Evolutionary conservation across 1,140 invertebrate genomes (phyloP).

Genomic region (Harpegnathos saltator): DNA sequence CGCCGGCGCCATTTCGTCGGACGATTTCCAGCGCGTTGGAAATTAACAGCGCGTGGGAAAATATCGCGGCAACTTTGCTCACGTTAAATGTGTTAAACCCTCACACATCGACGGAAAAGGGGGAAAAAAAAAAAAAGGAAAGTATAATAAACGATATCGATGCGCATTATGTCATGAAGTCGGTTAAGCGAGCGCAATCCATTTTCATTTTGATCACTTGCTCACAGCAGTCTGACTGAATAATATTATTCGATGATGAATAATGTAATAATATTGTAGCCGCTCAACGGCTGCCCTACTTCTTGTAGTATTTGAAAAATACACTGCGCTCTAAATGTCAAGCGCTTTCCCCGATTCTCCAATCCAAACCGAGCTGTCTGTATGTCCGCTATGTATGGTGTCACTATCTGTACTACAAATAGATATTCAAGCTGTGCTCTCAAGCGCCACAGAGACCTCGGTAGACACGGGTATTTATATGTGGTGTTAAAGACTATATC

Average conservation of each 20-base stretch:
- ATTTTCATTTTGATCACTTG: constrained; percentile 4
- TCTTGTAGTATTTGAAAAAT: neutral
- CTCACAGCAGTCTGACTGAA: neutral
- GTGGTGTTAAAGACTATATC: constrained; percentile 50
- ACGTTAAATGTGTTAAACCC: neutral
- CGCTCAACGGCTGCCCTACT: no score
- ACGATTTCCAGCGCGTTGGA: neutral
- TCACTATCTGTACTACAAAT: constrained; percentile 40
- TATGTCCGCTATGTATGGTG: neutral
- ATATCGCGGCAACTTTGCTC: neutral
- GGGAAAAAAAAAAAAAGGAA: neutral
- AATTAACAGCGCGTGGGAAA: neutral
- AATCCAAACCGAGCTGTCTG: neutral
- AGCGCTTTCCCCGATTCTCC: neutral
- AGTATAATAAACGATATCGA: neutral
- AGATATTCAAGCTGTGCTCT: constrained; percentile 35
- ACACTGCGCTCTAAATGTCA: neutral
- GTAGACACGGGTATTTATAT: neutral
- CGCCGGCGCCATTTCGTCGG: neutral
- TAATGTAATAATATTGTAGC: neutral
- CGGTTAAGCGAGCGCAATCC: neutral
- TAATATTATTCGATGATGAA: neutral
- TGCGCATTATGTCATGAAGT: neutral
- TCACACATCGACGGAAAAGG: neutral
- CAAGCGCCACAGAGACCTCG: constrained; percentile 15